Evolutionary conservation across 1,140 invertebrate genomes (phyloP).

Genomic region (Drosophila paulistorum): DNA sequence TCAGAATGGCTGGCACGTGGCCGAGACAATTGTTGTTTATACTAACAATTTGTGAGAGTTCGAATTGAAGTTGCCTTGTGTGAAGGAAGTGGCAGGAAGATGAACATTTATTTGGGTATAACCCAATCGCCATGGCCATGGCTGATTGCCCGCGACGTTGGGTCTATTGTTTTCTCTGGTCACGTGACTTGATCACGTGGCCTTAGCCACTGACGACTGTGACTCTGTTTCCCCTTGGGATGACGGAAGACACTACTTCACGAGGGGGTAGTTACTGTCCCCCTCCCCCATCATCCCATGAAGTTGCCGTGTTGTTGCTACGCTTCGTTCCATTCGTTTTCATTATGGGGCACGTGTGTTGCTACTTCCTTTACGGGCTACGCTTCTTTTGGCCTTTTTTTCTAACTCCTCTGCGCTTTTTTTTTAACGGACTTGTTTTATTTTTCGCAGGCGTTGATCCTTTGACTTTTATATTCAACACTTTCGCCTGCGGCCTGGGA

Average conservation of each 20-base stretch:
- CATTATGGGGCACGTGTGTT: slow-evolving; percentile 71
- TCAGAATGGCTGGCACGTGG: slow-evolving; percentile 74
- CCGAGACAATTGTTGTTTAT: slow-evolving; percentile 81
- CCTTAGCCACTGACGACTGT: slow-evolving; percentile 61
- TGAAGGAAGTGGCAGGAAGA: slow-evolving; percentile 50
- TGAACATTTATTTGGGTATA: slow-evolving; percentile 63
- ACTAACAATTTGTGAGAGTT: slow-evolving; percentile 79
- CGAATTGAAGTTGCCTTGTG: neutral
- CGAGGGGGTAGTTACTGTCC: slow-evolving; percentile 24
- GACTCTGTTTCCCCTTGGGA: slow-evolving; percentile 50
- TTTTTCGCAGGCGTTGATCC: slow-evolving; percentile 70
- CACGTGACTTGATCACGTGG: slow-evolving; percentile 63
- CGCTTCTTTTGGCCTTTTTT: slow-evolving; percentile 3
- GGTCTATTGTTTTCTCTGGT: slow-evolving; percentile 67
- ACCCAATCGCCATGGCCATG: slow-evolving; percentile 47
- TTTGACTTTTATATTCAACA: slow-evolving; percentile 78
- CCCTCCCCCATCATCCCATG: neutral
- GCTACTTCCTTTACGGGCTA: slow-evolving; percentile 35
- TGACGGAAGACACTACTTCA: slow-evolving; percentile 44
- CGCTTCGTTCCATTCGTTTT: slow-evolving; percentile 61
- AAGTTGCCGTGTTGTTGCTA: slow-evolving; percentile 18
- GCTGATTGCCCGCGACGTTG: slow-evolving; percentile 67
- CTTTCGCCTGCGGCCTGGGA: slow-evolving; percentile 68
- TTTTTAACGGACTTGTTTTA: slow-evolving; percentile 26
- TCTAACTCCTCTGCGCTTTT: neutral